Base-by-base conservation (phyloP, 2,113 vertebrate species). In the Nothoprocta pentlandii region DNA sequence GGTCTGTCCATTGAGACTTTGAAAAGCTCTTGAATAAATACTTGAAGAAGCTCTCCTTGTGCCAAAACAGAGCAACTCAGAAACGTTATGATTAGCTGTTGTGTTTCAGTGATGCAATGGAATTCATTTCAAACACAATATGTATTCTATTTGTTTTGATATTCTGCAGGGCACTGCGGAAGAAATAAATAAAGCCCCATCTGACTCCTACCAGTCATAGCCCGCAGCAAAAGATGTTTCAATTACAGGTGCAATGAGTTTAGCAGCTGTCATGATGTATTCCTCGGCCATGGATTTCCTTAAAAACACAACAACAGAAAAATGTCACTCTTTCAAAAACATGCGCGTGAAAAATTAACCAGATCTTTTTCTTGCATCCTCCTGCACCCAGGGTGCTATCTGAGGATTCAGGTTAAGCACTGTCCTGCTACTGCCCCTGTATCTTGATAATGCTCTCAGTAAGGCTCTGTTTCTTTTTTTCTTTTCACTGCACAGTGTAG, bases 181-280 rank as follows among this genome's bases (percentile, higher is more conserved):
- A 39, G 36, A 92, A 93, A 91, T 86, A 56, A 46, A 46, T 46
- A 46, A 26, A 53, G 34, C 2, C 16, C 16, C 6, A 5, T 32
- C 83, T 39, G 44, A 71, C 21, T 49, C 78, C 80, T 97, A 99
- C 99, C 99, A 99, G 96, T 99, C 99, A 97, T 99, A 99, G 89
- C 99, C 99, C 68, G 98, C 95, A 34, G 98, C 99, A 97, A 99
- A 99, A 15, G 99, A 99, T 2, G 97, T 93, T 96, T 99, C 99
- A 9, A 99, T 99, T 58, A 98, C 98, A 1, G 99, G 99, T 74
- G 99, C 99, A 74, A 99, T 99, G 76, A 99, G 98, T 88, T 99
- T 99, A 86, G 99, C 99, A 86, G 99, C 98, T 3, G 99, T 99
- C 99, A 99, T 99, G 93, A 99, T 99, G 94, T 98, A 99, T 94